Conservation (phyloP, 1,140 invertebrate species). For the Neodiprion fabricii region DNA sequence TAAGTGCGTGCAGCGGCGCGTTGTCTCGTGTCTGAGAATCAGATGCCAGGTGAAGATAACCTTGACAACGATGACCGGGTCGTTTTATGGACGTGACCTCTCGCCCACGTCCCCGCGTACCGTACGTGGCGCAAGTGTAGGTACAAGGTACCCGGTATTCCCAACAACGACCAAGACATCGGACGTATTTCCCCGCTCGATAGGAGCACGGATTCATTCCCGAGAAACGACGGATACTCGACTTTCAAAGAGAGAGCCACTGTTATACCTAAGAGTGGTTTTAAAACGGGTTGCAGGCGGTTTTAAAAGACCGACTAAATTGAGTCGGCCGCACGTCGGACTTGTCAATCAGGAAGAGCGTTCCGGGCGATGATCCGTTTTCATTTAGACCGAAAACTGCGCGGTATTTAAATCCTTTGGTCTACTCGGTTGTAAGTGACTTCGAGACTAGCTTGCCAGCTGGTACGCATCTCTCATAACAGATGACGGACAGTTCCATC, state of each 20-base stretch:
- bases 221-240: neutral
- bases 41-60: neutral
- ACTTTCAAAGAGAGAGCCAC: constrained; percentile 18
- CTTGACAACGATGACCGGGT: neutral
- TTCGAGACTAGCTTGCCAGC: neutral
- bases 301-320: constrained; percentile 22
- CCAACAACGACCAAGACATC: too few relatives aligned
- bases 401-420: neutral
- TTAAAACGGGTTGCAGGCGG: constrained; percentile 21
- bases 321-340: constrained; percentile 30
- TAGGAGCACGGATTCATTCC: too few relatives aligned
- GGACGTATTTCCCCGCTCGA: too few relatives aligned
- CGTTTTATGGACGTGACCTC: neutral
- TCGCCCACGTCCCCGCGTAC: too few relatives aligned
- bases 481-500: constrained; percentile 7
- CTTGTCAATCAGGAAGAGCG: constrained; percentile 35
- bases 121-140: too few relatives aligned
- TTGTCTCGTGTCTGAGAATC: neutral
- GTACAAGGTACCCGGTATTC: too few relatives aligned
- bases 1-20: neutral
- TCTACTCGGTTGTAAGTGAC: neutral
- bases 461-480: neutral
- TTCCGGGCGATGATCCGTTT: neutral
- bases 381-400: neutral
- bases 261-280: constrained; percentile 21